These are phyloP conservation scores for Pituophis catenifer DNA, from an alignment of 2,113 vertebrate species.

Conservation along the genomic window DNA sequence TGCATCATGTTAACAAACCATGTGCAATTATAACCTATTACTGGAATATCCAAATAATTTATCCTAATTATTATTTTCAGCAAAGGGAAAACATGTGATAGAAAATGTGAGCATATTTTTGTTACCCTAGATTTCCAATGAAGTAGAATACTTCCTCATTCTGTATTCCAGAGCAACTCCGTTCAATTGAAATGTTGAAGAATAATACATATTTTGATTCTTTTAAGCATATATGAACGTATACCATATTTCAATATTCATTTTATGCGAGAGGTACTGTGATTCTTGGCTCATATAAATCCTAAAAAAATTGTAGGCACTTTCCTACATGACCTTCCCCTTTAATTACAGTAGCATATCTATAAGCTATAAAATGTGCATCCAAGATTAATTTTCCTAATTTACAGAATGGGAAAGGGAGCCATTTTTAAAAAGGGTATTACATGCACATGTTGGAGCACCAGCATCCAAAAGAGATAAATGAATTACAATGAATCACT, in stretches of 20 bases:
- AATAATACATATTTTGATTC: slow-evolving; percentile 35
- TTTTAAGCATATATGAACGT: slow-evolving; percentile 56
- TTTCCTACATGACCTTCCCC: not conserved
- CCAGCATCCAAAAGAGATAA: not conserved
- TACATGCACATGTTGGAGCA: not conserved
- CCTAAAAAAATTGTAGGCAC: not conserved
- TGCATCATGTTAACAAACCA: slow-evolving; percentile 5
- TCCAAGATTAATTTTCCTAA: not conserved
- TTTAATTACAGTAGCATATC: not conserved
- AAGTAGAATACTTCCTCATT: slow-evolving; percentile 27
- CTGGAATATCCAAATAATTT: not conserved
- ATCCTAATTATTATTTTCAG: slow-evolving; percentile 36
- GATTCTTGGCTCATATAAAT: not conserved
- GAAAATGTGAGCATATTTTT: slow-evolving; percentile 16
- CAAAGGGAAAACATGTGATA: slow-evolving; percentile 12
- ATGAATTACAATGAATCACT: slow-evolving; percentile 32
- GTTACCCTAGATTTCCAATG: slow-evolving; percentile 22
- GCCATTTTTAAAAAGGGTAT: not conserved
- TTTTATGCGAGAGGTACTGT: slow-evolving; percentile 55
- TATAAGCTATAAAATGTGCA: not conserved
- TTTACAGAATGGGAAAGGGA: not conserved
- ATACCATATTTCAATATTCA: slow-evolving; percentile 72
- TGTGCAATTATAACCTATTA: slow-evolving; percentile 17
- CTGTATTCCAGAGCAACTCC: slow-evolving; percentile 16
- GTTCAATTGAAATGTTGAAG: slow-evolving; percentile 12